Evolutionary conservation across 2,113 vertebrate genomes (phyloP), one percentile per base, ranked within the genome.

Genomic region (Poeciliopsis prolifica): DNA sequence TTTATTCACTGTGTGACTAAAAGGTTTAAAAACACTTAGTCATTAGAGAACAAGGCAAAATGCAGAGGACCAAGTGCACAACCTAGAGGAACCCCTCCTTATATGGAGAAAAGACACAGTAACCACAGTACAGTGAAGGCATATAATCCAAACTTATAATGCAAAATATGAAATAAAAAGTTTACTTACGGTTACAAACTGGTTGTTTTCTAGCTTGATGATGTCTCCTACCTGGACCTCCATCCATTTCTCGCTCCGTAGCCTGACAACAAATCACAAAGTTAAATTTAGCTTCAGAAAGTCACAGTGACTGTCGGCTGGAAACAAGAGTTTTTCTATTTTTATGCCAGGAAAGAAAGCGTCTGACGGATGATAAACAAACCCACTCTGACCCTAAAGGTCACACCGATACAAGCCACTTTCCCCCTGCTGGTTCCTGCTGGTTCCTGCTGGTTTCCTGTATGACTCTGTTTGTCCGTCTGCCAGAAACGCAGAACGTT

Each of bases 221-320:
- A 99, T 96, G 92, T 99, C 97, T 54, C 98, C 98, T 30, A 99
- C 97, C 92, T 97, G 95, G 61, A 99, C 89, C 58, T 97, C 94
- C 97, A 96, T 97, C 98, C 97, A 99, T 92, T 96, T 97, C 74
- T 97, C 95, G 1, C 94, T 94, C 40, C 89, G 90, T 60, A 98
- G 85, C 86, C 98, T 99, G 86, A 30, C 90, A 89, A 85, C 79
- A 94, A 85, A 80, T 44, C 54, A 74, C 54, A 19, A 2, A 24
- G 22, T 17, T 77, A 1, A 61, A 42, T 37, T 48, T 26, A 29
- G 61, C 37, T 66, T 61, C 61, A 5, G n/a, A 60, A n/a, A 17
- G 24, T 58, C 44, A n/a, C 17, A 5, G 10, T 6, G 17, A 24
- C 10, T n/a, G 58, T 2, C 3, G 17, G 64, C 26, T 33, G 40